phyloP scores from a whole-genome alignment of 1,140 invertebrate genomes.

The Ooceraea biroi region DNA sequence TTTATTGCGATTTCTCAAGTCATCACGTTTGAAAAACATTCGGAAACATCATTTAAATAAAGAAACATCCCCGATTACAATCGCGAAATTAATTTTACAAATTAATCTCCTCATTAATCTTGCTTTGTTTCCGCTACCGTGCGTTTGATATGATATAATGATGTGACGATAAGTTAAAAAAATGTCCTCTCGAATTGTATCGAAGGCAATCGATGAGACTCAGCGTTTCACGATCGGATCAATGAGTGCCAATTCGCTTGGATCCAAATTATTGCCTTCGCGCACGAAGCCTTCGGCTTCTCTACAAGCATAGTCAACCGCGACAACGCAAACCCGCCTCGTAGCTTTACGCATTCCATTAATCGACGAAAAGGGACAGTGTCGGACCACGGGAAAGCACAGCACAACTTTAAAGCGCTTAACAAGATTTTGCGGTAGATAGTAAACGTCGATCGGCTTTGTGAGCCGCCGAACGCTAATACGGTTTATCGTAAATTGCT shows the following conservation, averaged over 20 bases:
- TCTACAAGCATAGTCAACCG: slow-evolving; percentile 41
- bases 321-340: slow-evolving; percentile 43
- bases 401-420: slow-evolving; percentile 65
- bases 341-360: slow-evolving; percentile 62
- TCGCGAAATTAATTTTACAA: slow-evolving; percentile 21
- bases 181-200: not conserved
- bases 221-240: not conserved
- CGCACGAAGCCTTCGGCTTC: not conserved
- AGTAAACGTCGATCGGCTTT: slow-evolving; percentile 62
- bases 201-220: not conserved
- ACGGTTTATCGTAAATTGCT: slow-evolving; percentile 65
- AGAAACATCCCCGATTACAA: not conserved
- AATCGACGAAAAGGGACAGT: slow-evolving; percentile 61
- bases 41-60: slow-evolving; percentile 13
- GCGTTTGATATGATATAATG: not conserved
- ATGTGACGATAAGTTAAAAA: not conserved
- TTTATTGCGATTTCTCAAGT: not conserved
- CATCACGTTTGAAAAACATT: slow-evolving; percentile 5
- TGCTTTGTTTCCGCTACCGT: too few relatives aligned
- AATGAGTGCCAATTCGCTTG: not conserved
- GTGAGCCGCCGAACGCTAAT: slow-evolving; percentile 60
- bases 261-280: slow-evolving; percentile 28
- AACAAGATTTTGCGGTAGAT: slow-evolving; percentile 71
- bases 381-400: slow-evolving; percentile 52
- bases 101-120: slow-evolving; percentile 15